Percentiles rank a stretch among this genome's conserved stretches.
phyloP scores from a whole-genome alignment of 2,113 vertebrate genomes.

The Spermophilus dauricus region DNA sequence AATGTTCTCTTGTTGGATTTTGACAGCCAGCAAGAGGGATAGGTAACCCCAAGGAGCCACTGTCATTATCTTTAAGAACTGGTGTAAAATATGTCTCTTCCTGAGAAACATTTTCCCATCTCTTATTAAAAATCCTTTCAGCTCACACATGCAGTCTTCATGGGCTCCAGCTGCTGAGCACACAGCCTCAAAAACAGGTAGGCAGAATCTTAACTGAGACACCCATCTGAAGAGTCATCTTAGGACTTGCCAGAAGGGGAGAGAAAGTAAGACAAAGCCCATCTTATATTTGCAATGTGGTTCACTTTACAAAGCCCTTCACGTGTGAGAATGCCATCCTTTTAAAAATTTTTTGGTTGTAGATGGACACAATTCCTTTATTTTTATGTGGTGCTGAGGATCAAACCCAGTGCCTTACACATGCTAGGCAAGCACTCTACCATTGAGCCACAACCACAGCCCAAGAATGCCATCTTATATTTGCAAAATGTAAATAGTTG shows the following conservation, averaged over 20 bases:
- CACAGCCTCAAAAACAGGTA: background rate
- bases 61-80: background rate
- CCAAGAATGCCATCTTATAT: background rate
- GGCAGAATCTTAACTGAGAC: background rate
- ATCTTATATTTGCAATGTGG: background rate
- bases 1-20: background rate
- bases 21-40: background rate
- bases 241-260: background rate
- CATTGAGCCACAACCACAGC: no score
- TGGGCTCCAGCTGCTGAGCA: background rate
- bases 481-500: constrained; percentile 6
- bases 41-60: background rate
- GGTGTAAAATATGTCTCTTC: background rate
- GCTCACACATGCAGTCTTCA: background rate
- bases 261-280: background rate
- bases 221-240: background rate
- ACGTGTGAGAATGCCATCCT: background rate
- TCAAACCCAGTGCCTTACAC: no score
- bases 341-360: no score
- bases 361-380: no score
- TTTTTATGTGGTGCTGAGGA: no score
- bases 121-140: constrained; percentile 35
- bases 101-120: background rate
- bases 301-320: background rate
- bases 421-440: no score